Evolutionary conservation across 2,797 vertebrate genomes (phyloP).

Genomic region (Cirrhinus molitorella): DNA sequence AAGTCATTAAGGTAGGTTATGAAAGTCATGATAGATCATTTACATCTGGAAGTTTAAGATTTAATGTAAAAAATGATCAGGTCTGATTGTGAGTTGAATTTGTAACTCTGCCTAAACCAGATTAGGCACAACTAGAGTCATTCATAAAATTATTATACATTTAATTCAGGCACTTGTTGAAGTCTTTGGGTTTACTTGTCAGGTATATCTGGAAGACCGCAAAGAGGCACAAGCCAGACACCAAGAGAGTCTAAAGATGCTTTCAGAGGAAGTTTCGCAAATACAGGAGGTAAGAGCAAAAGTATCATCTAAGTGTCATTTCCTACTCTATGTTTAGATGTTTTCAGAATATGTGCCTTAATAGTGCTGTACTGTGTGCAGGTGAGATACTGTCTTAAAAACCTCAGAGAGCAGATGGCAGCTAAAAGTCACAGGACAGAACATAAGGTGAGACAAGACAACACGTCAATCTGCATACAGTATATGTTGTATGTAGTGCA

Average conservation of each 20-base stretch:
- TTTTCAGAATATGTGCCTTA: constrained; percentile 21
- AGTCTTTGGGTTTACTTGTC: constrained; percentile 26
- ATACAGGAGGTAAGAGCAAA: constrained; percentile 87
- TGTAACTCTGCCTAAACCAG: background rate
- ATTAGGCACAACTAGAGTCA: too few species aligned
- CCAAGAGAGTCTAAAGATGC: constrained; percentile 85
- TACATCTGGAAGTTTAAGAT: constrained; percentile 4
- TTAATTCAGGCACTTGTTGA: background rate
- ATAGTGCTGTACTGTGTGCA: constrained; percentile 57
- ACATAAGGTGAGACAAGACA: constrained; percentile 68
- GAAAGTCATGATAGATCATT: background rate
- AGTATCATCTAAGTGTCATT: background rate
- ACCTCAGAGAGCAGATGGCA: constrained; percentile 83
- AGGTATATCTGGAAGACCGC: constrained; percentile 91
- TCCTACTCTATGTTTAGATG: background rate
- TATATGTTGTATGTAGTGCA: background rate
- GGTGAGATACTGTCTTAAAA: constrained; percentile 84
- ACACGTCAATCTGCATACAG: background rate
- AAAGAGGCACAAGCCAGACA: constrained; percentile 82
- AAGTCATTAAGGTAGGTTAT: constrained; percentile 89
- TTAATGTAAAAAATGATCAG: constrained; percentile 24
- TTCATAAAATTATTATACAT: too few species aligned
- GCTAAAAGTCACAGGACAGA: constrained; percentile 71
- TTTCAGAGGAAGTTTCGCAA: constrained; percentile 90
- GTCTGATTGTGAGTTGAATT: background rate